Percentiles rank a stretch among this genome's conserved stretches.
These are phyloP conservation scores for Cataglyphis hispanica DNA, from an alignment of 1,140 invertebrate genomes.

Conservation along the genomic window DNA sequence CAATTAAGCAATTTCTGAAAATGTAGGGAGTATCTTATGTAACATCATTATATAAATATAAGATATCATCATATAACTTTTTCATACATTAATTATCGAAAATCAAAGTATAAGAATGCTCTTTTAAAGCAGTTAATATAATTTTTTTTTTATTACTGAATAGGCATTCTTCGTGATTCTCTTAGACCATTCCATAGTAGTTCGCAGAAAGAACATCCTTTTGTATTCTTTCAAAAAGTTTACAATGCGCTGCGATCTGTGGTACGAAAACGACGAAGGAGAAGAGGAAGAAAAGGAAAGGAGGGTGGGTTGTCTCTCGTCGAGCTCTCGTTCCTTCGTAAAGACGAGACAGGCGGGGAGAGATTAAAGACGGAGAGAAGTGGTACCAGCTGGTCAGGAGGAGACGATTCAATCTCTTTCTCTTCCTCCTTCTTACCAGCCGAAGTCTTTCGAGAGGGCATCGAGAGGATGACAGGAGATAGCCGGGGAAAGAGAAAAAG, in stretches of 20 bases:
- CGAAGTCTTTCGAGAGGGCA: conserved; percentile 51
- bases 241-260: conserved; percentile 31
- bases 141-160: conserved; percentile 2
- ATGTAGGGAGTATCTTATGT: background rate
- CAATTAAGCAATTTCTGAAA: background rate
- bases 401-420: conserved; percentile 75
- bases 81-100: background rate
- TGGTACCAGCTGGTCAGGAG: conserved; percentile 66
- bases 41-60: background rate
- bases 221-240: conserved; percentile 71
- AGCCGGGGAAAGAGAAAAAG: conserved; percentile 46
- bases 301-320: conserved; percentile 46
- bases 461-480: conserved; percentile 35
- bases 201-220: conserved; percentile 55
- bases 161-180: conserved; percentile 27
- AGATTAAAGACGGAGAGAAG: conserved; percentile 60
- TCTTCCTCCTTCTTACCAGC: conserved; percentile 44
- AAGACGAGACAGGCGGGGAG: conserved; percentile 37
- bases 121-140: conserved; percentile 8
- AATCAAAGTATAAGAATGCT: background rate
- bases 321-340: conserved; percentile 46
- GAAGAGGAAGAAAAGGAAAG: background rate
- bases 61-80: background rate
- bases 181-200: background rate
- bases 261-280: conserved; percentile 18